Conservation (phyloP, 2,888 invertebrate genomes). For the Baccha elongata region DNA sequence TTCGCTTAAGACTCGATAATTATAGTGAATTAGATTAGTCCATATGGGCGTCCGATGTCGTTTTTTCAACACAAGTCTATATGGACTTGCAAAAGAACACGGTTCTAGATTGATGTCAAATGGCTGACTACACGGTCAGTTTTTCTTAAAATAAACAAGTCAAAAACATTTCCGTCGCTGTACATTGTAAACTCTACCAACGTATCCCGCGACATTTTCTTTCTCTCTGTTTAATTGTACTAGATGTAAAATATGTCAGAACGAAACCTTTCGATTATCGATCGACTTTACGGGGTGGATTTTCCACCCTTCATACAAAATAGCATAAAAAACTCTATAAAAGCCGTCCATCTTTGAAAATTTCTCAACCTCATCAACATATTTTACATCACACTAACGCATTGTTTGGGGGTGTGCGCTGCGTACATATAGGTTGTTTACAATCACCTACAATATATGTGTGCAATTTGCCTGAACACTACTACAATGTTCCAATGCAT, state of each 20-base stretch:
- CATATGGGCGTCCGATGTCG: too few species aligned
- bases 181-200: slow-evolving; percentile 17
- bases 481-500: slow-evolving; percentile 72
- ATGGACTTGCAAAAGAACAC: too few species aligned
- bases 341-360: slow-evolving; percentile 74
- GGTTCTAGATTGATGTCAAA: too few species aligned
- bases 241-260: slow-evolving; percentile 57
- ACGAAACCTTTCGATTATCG: slow-evolving; percentile 57
- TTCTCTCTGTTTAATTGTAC: slow-evolving; percentile 41
- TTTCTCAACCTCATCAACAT: slow-evolving; percentile 64
- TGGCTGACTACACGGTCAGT: too few species aligned
- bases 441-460: slow-evolving; percentile 72
- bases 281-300: slow-evolving; percentile 69
- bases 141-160: too few species aligned
- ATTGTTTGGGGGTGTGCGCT: slow-evolving; percentile 19
- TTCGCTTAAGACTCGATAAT: too few species aligned
- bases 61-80: too few species aligned
- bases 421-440: slow-evolving; percentile 73
- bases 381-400: slow-evolving; percentile 47
- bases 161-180: too few species aligned
- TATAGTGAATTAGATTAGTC: too few species aligned
- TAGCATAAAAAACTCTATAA: slow-evolving; percentile 46
- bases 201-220: slow-evolving; percentile 1
- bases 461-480: slow-evolving; percentile 52
- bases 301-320: slow-evolving; percentile 64